Conservation (phyloP, 2,113 vertebrate genomes). For the Saguinus midas region DNA sequence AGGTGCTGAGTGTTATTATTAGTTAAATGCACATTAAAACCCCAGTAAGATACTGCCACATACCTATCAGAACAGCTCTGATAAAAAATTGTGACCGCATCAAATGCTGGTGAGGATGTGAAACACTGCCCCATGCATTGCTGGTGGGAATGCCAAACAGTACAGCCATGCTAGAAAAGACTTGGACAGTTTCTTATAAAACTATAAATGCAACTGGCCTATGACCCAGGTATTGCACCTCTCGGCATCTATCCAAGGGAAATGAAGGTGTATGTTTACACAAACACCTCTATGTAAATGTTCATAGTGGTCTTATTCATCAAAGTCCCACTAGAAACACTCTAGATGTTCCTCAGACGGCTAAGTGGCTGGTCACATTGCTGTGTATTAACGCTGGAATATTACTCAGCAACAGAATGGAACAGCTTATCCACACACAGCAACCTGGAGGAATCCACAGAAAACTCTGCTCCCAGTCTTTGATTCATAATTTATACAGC, state of each 20-base stretch:
- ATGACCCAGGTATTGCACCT: fast-evolving
- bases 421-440: neutral
- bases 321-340: neutral
- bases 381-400: fast-evolving
- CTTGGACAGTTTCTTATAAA: neutral
- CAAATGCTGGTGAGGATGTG: no score
- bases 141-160: neutral
- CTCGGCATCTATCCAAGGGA: neutral
- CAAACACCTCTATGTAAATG: no score
- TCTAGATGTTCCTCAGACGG: neutral
- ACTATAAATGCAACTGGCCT: neutral
- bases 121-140: neutral
- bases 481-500: neutral
- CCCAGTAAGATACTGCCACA: no score
- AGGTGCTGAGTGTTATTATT: fast-evolving
- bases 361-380: no score
- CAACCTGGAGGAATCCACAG: neutral
- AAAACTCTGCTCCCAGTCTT: neutral
- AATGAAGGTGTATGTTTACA: neutral
- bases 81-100: neutral
- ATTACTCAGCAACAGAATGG: neutral
- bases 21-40: neutral
- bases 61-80: neutral
- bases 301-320: no score
- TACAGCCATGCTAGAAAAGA: neutral